Conservation (phyloP, 2,797 vertebrate genomes). For the Echeneis naucrates region DNA sequence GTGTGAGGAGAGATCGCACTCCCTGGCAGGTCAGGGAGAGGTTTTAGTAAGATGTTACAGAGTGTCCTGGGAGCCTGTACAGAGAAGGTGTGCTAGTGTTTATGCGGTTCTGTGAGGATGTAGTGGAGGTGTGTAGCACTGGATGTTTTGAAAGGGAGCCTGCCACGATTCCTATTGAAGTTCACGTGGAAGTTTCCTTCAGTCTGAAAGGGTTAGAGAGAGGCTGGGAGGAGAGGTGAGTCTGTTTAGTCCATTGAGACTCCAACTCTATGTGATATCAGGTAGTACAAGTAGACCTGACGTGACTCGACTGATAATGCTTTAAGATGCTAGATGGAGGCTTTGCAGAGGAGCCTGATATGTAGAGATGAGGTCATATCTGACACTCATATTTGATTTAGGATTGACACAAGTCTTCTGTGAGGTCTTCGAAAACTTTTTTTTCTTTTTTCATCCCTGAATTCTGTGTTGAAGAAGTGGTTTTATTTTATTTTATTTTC, state of each 20-base stretch:
- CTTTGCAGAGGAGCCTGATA: constrained; percentile 1
- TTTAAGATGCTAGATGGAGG: not conserved
- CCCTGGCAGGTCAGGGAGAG: constrained; percentile 7
- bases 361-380: not conserved
- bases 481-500: not conserved
- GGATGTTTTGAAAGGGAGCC: constrained; percentile 22
- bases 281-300: not conserved
- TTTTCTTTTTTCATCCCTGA: not conserved
- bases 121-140: too few species aligned
- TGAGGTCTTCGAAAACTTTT: not conserved
- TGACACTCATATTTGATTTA: not conserved
- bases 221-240: constrained; percentile 8
- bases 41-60: not conserved
- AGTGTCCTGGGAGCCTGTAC: not conserved
- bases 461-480: not conserved
- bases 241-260: constrained; percentile 9
- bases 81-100: not conserved
- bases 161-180: constrained; percentile 30
- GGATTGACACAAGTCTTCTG: not conserved
- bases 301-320: not conserved
- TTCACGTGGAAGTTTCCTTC: constrained; percentile 16
- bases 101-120: constrained; percentile 5
- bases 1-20: constrained; percentile 2
- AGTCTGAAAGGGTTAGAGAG: constrained; percentile 10
- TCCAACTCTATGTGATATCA: not conserved